Percentiles rank a stretch among this genome's conserved stretches.
phyloP scores from a whole-genome alignment of 2,797 vertebrate species.

The Eleutherodactylus coqui region DNA sequence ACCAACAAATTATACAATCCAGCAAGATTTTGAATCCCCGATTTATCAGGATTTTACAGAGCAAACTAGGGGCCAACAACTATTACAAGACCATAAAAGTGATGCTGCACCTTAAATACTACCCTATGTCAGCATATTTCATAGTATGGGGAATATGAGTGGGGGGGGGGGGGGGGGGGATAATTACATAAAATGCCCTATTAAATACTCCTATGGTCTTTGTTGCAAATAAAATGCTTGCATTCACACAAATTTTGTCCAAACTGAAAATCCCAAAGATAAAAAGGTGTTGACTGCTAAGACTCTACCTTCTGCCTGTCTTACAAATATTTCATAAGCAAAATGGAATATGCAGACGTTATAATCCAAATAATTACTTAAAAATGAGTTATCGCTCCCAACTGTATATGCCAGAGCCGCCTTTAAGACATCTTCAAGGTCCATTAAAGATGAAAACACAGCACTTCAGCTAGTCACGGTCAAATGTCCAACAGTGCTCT shows the following conservation, averaged over 20 bases:
- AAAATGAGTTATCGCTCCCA: slow-evolving; percentile 30
- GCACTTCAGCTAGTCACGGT: slow-evolving; percentile 31
- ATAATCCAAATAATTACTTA: slow-evolving; percentile 46
- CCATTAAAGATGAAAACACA: slow-evolving; percentile 51
- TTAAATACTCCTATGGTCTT: neutral
- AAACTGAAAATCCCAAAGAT: neutral
- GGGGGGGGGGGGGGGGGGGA: too few relatives aligned
- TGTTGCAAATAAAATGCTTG: neutral
- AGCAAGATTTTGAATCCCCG: neutral
- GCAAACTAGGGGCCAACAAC: neutral
- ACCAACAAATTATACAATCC: neutral
- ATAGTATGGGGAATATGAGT: neutral
- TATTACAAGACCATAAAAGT: neutral
- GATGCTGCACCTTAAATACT: neutral
- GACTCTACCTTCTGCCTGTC: slow-evolving; percentile 14
- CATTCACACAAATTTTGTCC: neutral
- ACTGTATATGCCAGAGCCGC: neutral
- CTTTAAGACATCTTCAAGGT: slow-evolving; percentile 46
- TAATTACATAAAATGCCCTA: neutral
- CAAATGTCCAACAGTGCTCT: slow-evolving; percentile 10
- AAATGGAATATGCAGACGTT: slow-evolving; percentile 5
- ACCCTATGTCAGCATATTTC: neutral
- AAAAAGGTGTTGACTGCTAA: slow-evolving; percentile 25
- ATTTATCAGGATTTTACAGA: neutral
- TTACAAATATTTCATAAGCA: slow-evolving; percentile 22